Base-by-base conservation (phyloP, 2,797 vertebrate species). In the Vireo griseus region DNA sequence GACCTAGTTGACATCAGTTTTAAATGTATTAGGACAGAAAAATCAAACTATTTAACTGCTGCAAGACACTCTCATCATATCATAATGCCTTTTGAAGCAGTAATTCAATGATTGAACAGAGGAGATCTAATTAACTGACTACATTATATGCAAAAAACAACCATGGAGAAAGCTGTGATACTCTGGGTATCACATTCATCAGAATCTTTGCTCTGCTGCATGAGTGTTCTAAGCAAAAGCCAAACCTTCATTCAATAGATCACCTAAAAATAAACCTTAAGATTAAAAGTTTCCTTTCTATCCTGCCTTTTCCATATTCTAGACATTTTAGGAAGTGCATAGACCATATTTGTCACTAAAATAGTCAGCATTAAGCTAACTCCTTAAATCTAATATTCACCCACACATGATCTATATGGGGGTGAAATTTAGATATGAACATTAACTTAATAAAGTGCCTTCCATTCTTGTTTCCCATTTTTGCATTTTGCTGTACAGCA, bases 401-500 rank as follows among this genome's bases (percentile, higher is more conserved):
- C 84, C 84, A 92, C 78, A 74, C 77, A 78, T 6, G 81, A 90
- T 69, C 90, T 92, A 29, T 83, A 88, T 80, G 91, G 94, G 94
- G 90, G 92, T 95, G 95, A 96, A 95, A 96, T 97, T 96, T 52
- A 93, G 91, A 67, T 80, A n/a, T 29, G 83, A 97, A 86, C 93
- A 78, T 92, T 96, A 96, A 86, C 94, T 96, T 89, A 86, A 92
- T 82, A 84, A 95, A 95, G 72, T 57, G 91, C 71, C 59, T 95
- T 96, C 91, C 90, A 50, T 92, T 93, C 74, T 96, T 81, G 39
- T 59, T 84, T 83, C 69, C 22, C 13, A 47, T 48, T 78, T 94
- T 63, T 45, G 71, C 72, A 52, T 61, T 90, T 87, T 82, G 67
- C 96, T 97, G 93, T 79, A 28, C 13, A 89, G 51, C 67, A 47